Percentiles rank a stretch among this genome's conserved stretches.
These are phyloP conservation scores for Plebejus anna DNA, from an alignment of 2,888 invertebrate genomes.

Conservation along the genomic window DNA sequence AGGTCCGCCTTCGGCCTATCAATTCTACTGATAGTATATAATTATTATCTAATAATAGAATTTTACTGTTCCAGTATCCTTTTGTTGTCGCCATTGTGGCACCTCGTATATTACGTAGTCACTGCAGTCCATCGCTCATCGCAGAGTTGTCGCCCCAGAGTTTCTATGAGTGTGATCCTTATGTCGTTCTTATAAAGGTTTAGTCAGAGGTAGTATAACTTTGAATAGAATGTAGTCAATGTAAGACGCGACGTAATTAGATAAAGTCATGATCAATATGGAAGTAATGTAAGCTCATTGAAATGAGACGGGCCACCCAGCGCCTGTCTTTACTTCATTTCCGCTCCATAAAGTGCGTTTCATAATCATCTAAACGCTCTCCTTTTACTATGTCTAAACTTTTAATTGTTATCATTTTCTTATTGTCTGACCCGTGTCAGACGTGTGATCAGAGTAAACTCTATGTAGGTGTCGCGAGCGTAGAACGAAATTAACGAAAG, in stretches of 20 bases:
- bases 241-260: background rate
- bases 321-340: background rate
- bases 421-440: background rate
- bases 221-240: background rate
- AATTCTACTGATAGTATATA: constrained; percentile 31
- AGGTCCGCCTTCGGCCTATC: background rate
- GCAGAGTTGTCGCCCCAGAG: background rate
- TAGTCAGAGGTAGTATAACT: background rate
- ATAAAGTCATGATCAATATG: constrained; percentile 9
- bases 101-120: constrained; percentile 4
- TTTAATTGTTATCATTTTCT: background rate
- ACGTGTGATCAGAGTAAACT: background rate
- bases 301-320: constrained; percentile 6
- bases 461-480: background rate
- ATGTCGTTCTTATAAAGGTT: background rate
- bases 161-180: background rate
- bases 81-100: constrained; percentile 20
- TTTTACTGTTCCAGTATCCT: constrained; percentile 45
- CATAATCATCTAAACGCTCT: background rate
- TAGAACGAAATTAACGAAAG: background rate
- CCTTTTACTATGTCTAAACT: background rate
- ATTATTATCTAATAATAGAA: constrained; percentile 64
- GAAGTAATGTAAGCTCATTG: constrained; percentile 16
- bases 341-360: background rate
- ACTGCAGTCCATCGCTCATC: background rate